phyloP scores from a whole-genome alignment of 2,113 vertebrate genomes.

The Cinclus cinclus region DNA sequence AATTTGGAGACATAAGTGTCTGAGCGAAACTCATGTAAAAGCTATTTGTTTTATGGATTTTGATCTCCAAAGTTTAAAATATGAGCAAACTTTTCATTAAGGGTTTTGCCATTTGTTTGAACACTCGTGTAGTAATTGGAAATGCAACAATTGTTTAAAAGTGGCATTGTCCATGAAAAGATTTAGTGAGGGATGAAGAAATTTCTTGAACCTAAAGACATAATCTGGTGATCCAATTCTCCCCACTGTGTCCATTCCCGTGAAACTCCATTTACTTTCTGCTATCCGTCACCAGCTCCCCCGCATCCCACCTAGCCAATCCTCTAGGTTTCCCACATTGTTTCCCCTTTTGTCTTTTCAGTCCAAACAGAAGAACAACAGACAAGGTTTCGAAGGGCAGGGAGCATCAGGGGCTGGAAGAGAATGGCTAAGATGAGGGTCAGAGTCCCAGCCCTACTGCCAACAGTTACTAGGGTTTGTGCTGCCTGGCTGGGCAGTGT shows the following conservation, averaged over 20 bases:
- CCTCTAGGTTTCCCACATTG: conserved; percentile 82
- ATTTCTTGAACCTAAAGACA: conserved; percentile 85
- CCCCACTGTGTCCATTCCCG: conserved; percentile 83
- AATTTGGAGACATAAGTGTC: conserved; percentile 73
- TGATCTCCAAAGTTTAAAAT: conserved; percentile 77
- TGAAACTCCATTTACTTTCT: conserved; percentile 80
- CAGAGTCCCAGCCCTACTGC: conserved; percentile 82
- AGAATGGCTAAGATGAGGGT: conserved; percentile 84
- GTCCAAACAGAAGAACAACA: conserved; percentile 83
- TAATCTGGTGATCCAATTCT: conserved; percentile 87
- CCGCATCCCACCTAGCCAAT: conserved; percentile 82
- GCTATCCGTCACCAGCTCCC: conserved; percentile 72
- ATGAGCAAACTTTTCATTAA: conserved; percentile 80
- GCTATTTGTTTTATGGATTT: conserved; percentile 77
- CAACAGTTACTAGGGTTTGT: conserved; percentile 84
- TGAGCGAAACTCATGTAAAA: conserved; percentile 59
- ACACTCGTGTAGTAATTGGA: conserved; percentile 82
- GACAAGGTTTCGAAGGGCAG: conserved; percentile 83
- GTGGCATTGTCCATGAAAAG: conserved; percentile 83
- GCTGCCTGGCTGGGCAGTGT: conserved; percentile 88
- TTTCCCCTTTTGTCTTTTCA: conserved; percentile 79
- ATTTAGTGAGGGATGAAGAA: conserved; percentile 88
- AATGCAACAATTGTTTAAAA: conserved; percentile 89
- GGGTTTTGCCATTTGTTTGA: conserved; percentile 79
- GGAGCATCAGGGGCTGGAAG: conserved; percentile 80